phyloP scores from a whole-genome alignment of 2,888 invertebrate genomes.

The Spodoptera littoralis region DNA sequence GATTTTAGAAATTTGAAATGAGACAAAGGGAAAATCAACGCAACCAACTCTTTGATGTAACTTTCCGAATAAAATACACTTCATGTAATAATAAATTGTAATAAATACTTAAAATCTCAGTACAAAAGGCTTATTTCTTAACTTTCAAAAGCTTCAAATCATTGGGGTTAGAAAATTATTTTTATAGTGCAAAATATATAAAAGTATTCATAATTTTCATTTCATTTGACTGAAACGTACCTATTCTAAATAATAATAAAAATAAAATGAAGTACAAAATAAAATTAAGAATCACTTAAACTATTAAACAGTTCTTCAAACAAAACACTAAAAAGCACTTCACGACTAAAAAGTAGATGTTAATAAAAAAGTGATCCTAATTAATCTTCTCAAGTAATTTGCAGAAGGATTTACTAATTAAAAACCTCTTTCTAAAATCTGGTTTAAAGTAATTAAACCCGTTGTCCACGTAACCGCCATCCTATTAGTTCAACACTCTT shows the following conservation, averaged over 20 bases:
- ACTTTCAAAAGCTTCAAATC: slow-evolving; percentile 20
- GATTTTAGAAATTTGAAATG: slow-evolving; percentile 37
- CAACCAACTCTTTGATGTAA: slow-evolving; percentile 49
- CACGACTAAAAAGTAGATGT: not conserved
- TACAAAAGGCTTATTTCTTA: slow-evolving; percentile 19
- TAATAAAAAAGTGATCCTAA: not conserved
- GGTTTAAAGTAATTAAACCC: slow-evolving; percentile 8
- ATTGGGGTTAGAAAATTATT: slow-evolving; percentile 20
- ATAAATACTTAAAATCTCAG: slow-evolving; percentile 28
- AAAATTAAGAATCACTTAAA: too few relatives aligned
- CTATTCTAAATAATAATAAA: too few relatives aligned
- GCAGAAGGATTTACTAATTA: not conserved
- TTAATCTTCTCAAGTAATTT: not conserved
- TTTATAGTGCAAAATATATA: slow-evolving; percentile 7
- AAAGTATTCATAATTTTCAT: too few relatives aligned
- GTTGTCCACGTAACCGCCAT: not conserved
- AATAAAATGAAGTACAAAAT: too few relatives aligned
- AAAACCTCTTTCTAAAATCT: not conserved
- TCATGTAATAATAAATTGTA: slow-evolving; percentile 17
- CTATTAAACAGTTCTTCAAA: not conserved
- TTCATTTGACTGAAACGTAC: too few relatives aligned
- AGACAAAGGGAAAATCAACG: slow-evolving; percentile 51
- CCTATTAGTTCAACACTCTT: not conserved
- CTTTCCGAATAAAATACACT: slow-evolving; percentile 45
- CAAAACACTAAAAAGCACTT: not conserved